phyloP scores from a whole-genome alignment of 2,888 invertebrate genomes.

The Elegia similella region DNA sequence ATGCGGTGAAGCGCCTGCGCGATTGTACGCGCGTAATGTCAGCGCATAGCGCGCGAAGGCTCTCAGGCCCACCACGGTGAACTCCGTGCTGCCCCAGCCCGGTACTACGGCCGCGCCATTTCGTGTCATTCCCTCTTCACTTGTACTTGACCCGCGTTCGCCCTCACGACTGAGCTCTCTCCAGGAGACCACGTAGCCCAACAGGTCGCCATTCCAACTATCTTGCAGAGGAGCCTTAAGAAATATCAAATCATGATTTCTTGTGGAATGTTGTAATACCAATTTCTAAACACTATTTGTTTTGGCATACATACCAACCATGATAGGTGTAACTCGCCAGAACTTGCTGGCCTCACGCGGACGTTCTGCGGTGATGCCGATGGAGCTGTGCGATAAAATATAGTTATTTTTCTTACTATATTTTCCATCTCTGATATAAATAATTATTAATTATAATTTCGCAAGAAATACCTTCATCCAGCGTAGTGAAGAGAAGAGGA shows the following conservation, averaged over 20 bases:
- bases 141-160: slow-evolving; percentile 35
- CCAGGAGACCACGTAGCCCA: slow-evolving; percentile 87
- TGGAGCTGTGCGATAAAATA: slow-evolving; percentile 75
- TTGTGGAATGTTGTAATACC: neutral
- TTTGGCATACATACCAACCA: slow-evolving; percentile 83
- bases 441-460: too few relatives aligned
- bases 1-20: slow-evolving; percentile 89
- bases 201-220: slow-evolving; percentile 87
- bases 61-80: slow-evolving; percentile 83
- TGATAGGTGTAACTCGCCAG: slow-evolving; percentile 85
- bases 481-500: slow-evolving; percentile 84
- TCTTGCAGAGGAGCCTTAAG: slow-evolving; percentile 83
- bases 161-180: slow-evolving; percentile 43
- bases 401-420: neutral
- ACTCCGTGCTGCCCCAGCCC: slow-evolving; percentile 85
- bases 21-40: slow-evolving; percentile 89
- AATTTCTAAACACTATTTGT: neutral
- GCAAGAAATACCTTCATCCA: slow-evolving; percentile 84
- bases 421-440: too few relatives aligned
- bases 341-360: slow-evolving; percentile 83
- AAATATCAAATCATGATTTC: neutral
- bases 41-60: slow-evolving; percentile 90
- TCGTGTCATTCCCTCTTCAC: slow-evolving; percentile 21
- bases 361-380: slow-evolving; percentile 86
- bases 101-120: slow-evolving; percentile 66